phyloP scores from a whole-genome alignment of 1,140 invertebrate genomes.

The Lutraria rhynchaena region DNA sequence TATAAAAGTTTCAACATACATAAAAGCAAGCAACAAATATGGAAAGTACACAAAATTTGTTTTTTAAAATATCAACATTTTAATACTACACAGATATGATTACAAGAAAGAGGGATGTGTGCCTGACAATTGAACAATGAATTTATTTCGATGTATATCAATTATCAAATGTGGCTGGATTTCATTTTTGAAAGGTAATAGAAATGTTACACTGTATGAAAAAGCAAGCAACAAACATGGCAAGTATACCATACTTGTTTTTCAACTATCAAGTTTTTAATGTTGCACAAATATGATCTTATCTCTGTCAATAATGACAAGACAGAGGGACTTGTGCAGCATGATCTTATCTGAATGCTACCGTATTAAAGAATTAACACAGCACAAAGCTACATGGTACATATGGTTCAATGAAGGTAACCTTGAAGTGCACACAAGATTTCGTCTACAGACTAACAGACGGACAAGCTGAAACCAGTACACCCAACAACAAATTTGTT shows the following conservation, averaged over 20 bases:
- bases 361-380: neutral
- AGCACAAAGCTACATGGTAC: too few species aligned
- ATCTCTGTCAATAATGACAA: conserved; percentile 1
- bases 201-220: too few species aligned
- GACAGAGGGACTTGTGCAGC: conserved; percentile 35
- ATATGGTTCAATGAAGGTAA: too few species aligned
- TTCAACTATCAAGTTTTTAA: conserved; percentile 28
- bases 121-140: conserved; percentile 5
- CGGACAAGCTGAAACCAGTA: too few species aligned
- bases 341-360: neutral
- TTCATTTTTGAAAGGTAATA: too few species aligned
- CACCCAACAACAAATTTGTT: too few species aligned
- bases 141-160: neutral
- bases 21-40: conserved; percentile 37
- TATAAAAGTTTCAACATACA: too few species aligned
- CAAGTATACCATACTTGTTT: conserved; percentile 1
- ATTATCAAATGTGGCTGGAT: neutral
- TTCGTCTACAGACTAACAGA: too few species aligned
- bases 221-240: conserved; percentile 30
- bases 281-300: conserved; percentile 25
- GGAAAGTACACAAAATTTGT: neutral
- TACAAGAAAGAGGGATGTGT: conserved; percentile 36
- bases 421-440: too few species aligned
- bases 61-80: conserved; percentile 43
- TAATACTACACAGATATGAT: conserved; percentile 23